Base-by-base conservation (phyloP, 1,140 invertebrate genomes). In the Probaryconus sp. region DNA sequence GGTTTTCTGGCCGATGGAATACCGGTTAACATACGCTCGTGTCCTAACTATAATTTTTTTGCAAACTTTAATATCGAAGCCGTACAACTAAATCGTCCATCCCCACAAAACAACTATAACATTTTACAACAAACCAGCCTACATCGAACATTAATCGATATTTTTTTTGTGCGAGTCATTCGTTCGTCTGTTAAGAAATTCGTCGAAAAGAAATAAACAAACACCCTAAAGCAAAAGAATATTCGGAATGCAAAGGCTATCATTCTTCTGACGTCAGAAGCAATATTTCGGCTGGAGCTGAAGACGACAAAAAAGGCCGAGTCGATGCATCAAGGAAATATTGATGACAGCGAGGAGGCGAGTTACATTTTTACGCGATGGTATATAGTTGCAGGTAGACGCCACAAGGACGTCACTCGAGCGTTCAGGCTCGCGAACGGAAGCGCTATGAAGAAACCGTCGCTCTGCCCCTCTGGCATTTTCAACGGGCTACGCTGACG, bases 401-500 rank as follows among this genome's bases (percentile, higher is more conserved):
- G 42, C 30, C 38, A 53, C 68, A 76, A 72, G 74, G 63, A 70
- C 68, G 56, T 76, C 67, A 67, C 37, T 53, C 42, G 37, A 63
- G 43, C 33, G 64, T 33, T 53, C 68, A 56, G 74, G 30, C 68
- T 76, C 50, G 68, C 68, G 68, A 71, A 67, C 74, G 74, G 74
- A 76, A 76, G 63, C 68, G 51, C 21, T 50, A 28, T 50, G 73
- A 76, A 76, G 73, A 63, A 70, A 67, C 50, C 55, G 13, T n/a
- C 51, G 17, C 6, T 20, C 4, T 45, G 6, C 18, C 16, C 33
- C 37, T 43, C 24, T 35, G 18, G 50, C 47, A 65, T 60, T 69
- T 74, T 64, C 67, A 65, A 58, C 60, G 53, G 26, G 40, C 60
- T 20, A 33, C 40, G 48, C 37, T 64, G 58, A 69, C 51, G 64